Percentiles rank a stretch among this genome's conserved stretches.
phyloP scores from a whole-genome alignment of 23 tunicate species.

The Ciona savignyi region DNA sequence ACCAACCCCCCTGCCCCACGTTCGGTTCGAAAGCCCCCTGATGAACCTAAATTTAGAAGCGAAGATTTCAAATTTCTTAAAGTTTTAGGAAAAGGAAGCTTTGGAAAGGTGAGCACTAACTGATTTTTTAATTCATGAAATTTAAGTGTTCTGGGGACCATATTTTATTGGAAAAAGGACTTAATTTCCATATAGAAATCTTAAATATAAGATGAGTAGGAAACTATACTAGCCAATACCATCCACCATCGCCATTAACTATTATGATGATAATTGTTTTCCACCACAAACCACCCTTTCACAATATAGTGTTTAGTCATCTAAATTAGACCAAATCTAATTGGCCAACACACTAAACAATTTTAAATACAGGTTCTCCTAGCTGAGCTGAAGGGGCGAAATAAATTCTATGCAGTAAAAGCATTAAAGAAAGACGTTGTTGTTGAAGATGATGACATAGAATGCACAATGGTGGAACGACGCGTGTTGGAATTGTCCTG shows the following conservation, averaged over 20 bases:
- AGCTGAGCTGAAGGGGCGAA: slow-evolving; percentile 64
- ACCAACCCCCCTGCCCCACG: slow-evolving; percentile 76
- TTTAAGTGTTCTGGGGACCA: too few species aligned
- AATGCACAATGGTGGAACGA: slow-evolving; percentile 92
- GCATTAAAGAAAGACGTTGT: slow-evolving; percentile 95
- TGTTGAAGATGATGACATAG: slow-evolving; percentile 93
- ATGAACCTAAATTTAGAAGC: slow-evolving; percentile 19
- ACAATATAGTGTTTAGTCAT: neutral
- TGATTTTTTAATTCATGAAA: too few species aligned
- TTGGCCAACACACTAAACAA: too few species aligned
- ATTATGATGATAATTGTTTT: too few species aligned
- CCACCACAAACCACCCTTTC: too few species aligned
- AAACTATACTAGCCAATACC: too few species aligned
- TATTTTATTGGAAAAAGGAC: too few species aligned
- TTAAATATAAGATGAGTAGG: too few species aligned
- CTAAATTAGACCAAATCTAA: too few species aligned
- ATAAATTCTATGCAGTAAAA: slow-evolving; percentile 74
- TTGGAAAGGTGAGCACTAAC: slow-evolving; percentile 65
- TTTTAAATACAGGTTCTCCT: slow-evolving; percentile 62
- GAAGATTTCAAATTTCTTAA: slow-evolving; percentile 69
- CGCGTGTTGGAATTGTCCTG: slow-evolving; percentile 77
- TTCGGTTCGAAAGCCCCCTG: neutral
- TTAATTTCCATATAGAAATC: too few species aligned
- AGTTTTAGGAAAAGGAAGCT: slow-evolving; percentile 95
- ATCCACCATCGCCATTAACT: too few species aligned